These are phyloP conservation scores for Caenorhabditis sp. DNA, from an alignment of 2,888 invertebrate species.

Conservation along the genomic window DNA sequence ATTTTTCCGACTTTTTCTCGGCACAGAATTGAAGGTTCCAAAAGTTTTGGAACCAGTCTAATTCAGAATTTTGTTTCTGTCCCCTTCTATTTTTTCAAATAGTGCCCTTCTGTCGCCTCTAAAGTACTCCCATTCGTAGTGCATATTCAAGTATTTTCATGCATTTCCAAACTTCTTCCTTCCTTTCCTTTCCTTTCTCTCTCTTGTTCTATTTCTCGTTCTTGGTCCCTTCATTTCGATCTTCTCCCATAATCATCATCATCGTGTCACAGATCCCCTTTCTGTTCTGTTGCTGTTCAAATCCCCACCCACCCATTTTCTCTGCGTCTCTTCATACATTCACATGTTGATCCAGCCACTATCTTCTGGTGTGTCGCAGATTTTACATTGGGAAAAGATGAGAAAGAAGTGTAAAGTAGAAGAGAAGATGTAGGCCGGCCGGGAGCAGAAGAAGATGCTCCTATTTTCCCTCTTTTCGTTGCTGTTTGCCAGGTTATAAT, in stretches of 20 bases:
- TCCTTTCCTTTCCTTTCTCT: too few species aligned
- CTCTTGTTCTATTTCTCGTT: conserved; percentile 1
- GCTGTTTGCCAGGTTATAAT: background rate
- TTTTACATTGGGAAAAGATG: background rate
- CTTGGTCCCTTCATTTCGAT: background rate
- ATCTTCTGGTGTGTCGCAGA: background rate
- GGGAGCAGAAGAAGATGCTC: background rate
- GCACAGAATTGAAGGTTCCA: too few species aligned
- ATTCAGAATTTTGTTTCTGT: too few species aligned
- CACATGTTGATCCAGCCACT: too few species aligned
- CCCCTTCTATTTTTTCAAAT: too few species aligned
- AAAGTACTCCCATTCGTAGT: background rate
- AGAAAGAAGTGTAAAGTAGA: background rate
- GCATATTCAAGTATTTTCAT: background rate
- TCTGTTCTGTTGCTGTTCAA: conserved; percentile 1
- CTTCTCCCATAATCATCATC: too few species aligned
- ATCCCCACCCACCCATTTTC: background rate
- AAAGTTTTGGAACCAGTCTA: too few species aligned
- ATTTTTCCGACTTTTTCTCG: too few species aligned
- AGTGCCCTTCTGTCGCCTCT: background rate
- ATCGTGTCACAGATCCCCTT: too few species aligned
- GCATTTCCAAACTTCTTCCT: background rate
- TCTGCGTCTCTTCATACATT: background rate
- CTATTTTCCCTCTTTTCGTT: background rate
- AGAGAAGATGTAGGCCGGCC: background rate